Base-by-base conservation (phyloP, 2,888 invertebrate genomes). In the Sinohyriopsis cumingii region DNA sequence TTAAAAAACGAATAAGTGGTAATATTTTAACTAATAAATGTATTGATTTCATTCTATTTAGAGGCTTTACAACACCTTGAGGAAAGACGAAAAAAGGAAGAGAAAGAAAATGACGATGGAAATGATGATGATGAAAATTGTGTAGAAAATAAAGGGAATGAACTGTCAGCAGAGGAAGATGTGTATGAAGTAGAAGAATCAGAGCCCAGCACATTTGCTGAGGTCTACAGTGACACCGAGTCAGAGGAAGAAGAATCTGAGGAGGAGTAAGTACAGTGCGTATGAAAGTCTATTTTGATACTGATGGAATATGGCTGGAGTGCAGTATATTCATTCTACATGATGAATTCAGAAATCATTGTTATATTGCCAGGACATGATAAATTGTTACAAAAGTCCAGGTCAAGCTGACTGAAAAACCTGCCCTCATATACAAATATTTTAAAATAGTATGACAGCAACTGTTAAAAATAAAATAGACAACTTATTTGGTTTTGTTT, bases 181-280 rank as follows among this genome's bases (percentile, higher is more conserved):
- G 73, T 82, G 24, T 85, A 82, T 73, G 83, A 83, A 61, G 80
- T 78, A 25, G 85, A 85, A 22, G 87, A 87, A 59, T 78, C 72
- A 15, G 60, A 70, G 54, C 79, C 82, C 7, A 82, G 86, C 74
- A 83, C 83, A 68, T 89, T 88, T 79, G 76, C 80, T 60, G 86
- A 84, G 53, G 87, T 89, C 25, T 90, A 82, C 80, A 90, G 89
- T 77, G 90, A 90, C 71, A 86, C 86, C 45, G 90, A 89, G 24
- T 80, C 84, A 64, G 89, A 89, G 64, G 88, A 86, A 20, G 87
- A 84, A n/a, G 86, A 86, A n/a, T 84, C 84, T 19, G 85, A 84
- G 24, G 85, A 85, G 20, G 79, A 80, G 20, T 75, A 75, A 54
- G 76, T 68, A 6, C 59, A 57, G 12, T n/a, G 12, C 45, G 12